Conservation (phyloP, 2,888 invertebrate genomes). For the Ptychoptera contaminata region DNA sequence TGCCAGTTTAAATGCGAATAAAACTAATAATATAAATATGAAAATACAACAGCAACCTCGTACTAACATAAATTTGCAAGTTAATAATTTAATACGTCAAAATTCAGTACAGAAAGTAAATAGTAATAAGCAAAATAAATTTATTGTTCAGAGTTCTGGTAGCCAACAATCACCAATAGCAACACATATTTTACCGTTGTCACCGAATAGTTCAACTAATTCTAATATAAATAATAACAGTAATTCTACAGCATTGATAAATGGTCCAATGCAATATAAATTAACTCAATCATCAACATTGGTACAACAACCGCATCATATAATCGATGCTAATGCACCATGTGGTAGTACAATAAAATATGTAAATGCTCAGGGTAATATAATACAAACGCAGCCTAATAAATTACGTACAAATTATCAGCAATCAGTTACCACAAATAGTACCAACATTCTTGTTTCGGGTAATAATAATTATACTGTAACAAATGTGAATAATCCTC, state of each 20-base stretch:
- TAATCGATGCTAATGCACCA: no score
- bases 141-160: slow-evolving; percentile 4
- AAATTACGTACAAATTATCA: slow-evolving; percentile 5
- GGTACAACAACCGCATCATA: slow-evolving; percentile 10
- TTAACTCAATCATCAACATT: not conserved
- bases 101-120: no score
- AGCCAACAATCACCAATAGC: slow-evolving; percentile 13
- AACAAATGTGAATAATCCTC: not conserved
- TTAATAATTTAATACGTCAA: not conserved
- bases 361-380: slow-evolving; percentile 30
- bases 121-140: slow-evolving; percentile 3
- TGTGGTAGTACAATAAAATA: slow-evolving; percentile 24
- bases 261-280: slow-evolving; percentile 10
- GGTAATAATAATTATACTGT: slow-evolving; percentile 3
- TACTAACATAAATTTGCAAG: slow-evolving; percentile 3
- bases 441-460: slow-evolving; percentile 7
- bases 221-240: not conserved
- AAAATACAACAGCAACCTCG: not conserved
- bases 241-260: not conserved
- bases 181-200: not conserved
- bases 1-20: slow-evolving; percentile 9
- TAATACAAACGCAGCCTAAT: slow-evolving; percentile 24
- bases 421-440: slow-evolving; percentile 7
- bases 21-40: slow-evolving; percentile 2
- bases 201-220: slow-evolving; percentile 10